Percentiles rank a stretch among this genome's conserved stretches.
Evolutionary conservation across 2,113 vertebrate genomes (phyloP).

Genomic region (Nematolebias whitei): DNA sequence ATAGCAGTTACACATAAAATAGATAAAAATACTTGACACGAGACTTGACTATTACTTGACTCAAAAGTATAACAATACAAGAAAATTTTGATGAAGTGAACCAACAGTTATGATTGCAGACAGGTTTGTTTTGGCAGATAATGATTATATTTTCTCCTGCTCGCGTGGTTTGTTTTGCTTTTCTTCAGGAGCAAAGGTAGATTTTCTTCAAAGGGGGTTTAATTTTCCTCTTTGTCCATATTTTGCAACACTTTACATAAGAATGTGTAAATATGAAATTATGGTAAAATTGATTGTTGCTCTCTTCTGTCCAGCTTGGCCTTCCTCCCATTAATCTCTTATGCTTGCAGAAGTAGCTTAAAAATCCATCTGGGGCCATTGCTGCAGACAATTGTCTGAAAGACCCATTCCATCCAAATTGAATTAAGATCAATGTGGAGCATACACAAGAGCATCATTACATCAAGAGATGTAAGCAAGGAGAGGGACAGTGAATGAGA

Average conservation of each 20-base stretch:
- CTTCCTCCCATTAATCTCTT: conserved; percentile 78
- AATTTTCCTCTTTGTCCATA: neutral
- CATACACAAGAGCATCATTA: conserved; percentile 75
- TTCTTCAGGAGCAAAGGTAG: conserved; percentile 8
- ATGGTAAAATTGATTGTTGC: conserved; percentile 74
- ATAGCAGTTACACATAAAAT: no score
- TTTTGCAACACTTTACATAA: conserved; percentile 50
- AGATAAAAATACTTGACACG: no score
- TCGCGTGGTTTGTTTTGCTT: conserved; percentile 2
- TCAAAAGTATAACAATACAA: conserved; percentile 11
- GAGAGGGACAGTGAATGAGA: conserved; percentile 50
- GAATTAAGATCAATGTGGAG: conserved; percentile 81
- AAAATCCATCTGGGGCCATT: conserved; percentile 79
- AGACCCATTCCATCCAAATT: conserved; percentile 79
- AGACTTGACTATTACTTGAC: neutral
- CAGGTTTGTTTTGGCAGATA: no score
- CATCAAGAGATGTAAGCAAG: conserved; percentile 64
- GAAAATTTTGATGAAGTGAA: neutral
- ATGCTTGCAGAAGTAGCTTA: conserved; percentile 67
- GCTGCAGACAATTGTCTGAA: conserved; percentile 81
- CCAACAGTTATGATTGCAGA: conserved; percentile 13
- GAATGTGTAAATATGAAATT: conserved; percentile 78
- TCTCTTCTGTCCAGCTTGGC: conserved; percentile 63
- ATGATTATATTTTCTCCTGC: conserved; percentile 30
- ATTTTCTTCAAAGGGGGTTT: conserved; percentile 7